phyloP scores from a whole-genome alignment of 2,797 vertebrate genomes.

The Sternotherus odoratus region DNA sequence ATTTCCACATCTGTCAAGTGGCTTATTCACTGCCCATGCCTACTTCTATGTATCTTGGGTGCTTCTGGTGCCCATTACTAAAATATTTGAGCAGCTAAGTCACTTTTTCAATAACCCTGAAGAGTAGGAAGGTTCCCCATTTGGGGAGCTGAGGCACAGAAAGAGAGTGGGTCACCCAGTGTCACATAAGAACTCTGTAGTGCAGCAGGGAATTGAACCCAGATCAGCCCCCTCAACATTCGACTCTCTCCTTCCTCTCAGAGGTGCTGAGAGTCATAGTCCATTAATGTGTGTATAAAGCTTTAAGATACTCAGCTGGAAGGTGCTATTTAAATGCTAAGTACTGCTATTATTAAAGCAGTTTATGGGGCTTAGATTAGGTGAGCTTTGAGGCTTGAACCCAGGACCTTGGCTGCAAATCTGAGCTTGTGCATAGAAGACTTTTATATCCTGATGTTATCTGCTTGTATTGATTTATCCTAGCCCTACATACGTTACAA shows the following conservation, averaged over 20 bases:
- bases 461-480: background rate
- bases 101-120: background rate
- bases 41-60: background rate
- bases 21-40: background rate
- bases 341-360: slow-evolving; percentile 18
- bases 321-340: slow-evolving; percentile 20
- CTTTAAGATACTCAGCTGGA: background rate
- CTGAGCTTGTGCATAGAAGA: background rate
- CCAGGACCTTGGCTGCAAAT: background rate
- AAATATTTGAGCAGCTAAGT: background rate
- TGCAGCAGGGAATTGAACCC: background rate
- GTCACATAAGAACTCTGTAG: background rate
- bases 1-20: background rate
- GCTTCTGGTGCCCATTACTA: background rate
- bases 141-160: background rate
- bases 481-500: background rate
- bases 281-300: background rate
- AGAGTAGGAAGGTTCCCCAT: background rate
- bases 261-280: background rate
- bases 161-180: background rate
- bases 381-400: background rate
- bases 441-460: background rate
- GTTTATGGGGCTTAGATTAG: background rate
- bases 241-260: background rate
- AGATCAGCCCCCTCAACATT: background rate